Evolutionary conservation across 1,140 invertebrate genomes (phyloP).

Genomic region (Cecropterus lyciades): DNA sequence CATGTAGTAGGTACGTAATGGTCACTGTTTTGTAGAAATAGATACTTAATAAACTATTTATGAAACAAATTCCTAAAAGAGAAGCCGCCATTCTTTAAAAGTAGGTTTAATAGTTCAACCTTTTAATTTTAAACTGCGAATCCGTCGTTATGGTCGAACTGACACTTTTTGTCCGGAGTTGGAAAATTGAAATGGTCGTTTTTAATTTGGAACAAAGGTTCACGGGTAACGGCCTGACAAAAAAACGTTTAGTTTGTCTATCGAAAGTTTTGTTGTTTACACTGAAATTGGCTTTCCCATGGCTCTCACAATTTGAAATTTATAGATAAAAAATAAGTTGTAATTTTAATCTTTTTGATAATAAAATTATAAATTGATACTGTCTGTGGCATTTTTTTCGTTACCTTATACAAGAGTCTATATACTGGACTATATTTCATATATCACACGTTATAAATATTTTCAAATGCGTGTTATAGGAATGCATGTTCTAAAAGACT

Average conservation of each 20-base stretch:
- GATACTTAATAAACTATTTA: too few species aligned
- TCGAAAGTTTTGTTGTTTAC: not conserved
- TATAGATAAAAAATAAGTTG: too few species aligned
- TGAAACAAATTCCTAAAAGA: too few species aligned
- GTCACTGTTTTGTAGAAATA: too few species aligned
- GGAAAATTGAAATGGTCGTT: slow-evolving; percentile 1
- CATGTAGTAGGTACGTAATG: too few species aligned
- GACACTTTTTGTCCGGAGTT: slow-evolving; percentile 4
- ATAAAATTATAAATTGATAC: too few species aligned
- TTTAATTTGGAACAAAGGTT: slow-evolving; percentile 2
- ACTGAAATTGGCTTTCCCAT: slow-evolving; percentile 1
- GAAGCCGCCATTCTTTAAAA: too few species aligned
- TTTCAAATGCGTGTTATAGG: not conserved
- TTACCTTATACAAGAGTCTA: not conserved
- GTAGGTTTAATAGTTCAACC: too few species aligned
- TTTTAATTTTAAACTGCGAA: not conserved
- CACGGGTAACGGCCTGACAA: not conserved
- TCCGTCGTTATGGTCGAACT: not conserved
- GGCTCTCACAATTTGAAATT: not conserved
- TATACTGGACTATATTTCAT: not conserved
- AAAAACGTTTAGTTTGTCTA: not conserved
- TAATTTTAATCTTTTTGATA: too few species aligned
- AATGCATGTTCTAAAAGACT: slow-evolving; percentile 22
- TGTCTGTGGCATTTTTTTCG: not conserved
- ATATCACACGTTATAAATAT: slow-evolving; percentile 6